These are phyloP conservation scores for Apoda limacodes DNA, from an alignment of 2,888 invertebrate genomes.

Conservation along the genomic window DNA sequence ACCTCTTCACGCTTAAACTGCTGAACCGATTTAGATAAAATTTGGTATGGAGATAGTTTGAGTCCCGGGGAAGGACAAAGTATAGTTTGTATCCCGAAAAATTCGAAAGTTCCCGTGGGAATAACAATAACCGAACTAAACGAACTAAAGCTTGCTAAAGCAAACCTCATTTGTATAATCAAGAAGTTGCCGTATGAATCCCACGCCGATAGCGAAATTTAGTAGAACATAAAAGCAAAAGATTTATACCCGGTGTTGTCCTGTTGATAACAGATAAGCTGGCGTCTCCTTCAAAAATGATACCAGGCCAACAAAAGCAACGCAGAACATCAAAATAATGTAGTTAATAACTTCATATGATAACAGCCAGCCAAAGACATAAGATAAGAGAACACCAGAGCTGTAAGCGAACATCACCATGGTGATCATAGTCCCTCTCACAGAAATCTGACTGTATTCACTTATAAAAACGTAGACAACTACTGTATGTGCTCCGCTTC, in stretches of 20 bases:
- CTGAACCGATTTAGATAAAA: no score
- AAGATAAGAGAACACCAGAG: slow-evolving; percentile 25
- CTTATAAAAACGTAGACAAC: slow-evolving; percentile 58
- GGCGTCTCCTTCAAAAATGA: slow-evolving; percentile 29
- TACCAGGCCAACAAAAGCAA: slow-evolving; percentile 22
- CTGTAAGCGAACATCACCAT: slow-evolving; percentile 19
- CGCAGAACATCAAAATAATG: slow-evolving; percentile 19
- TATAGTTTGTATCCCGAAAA: no score
- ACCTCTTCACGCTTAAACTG: no score
- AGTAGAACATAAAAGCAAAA: no score
- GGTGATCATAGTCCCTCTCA: slow-evolving; percentile 23
- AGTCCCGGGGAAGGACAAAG: no score
- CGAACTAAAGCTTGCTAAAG: no score
- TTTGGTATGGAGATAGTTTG: no score
- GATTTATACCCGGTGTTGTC: slow-evolving; percentile 29
- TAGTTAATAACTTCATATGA: slow-evolving; percentile 27
- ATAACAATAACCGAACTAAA: no score
- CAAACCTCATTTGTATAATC: no score
- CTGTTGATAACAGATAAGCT: slow-evolving; percentile 23
- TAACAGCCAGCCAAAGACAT: slow-evolving; percentile 28
- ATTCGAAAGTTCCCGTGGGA: no score
- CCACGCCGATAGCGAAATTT: no score
- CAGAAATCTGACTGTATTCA: slow-evolving; percentile 47
- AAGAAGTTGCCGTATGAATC: no score
- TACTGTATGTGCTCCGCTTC: slow-evolving; percentile 50